These are phyloP conservation scores for Smittia sp. DNA, from an alignment of 2,888 invertebrate genomes.

Conservation along the genomic window DNA sequence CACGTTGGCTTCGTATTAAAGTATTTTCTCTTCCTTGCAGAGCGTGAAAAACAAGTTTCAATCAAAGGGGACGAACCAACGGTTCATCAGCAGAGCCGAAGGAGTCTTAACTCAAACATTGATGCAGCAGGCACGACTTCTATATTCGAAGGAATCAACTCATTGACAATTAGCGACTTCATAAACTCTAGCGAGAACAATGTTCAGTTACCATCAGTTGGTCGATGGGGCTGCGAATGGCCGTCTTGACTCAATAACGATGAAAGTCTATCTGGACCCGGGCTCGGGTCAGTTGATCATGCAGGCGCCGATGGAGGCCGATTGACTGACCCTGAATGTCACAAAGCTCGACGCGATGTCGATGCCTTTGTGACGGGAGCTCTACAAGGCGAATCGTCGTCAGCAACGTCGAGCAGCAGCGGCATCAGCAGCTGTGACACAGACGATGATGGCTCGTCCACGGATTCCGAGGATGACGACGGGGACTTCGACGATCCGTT, in stretches of 20 bases:
- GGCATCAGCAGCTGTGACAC: constrained; percentile 1
- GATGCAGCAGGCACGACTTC: constrained; percentile 50
- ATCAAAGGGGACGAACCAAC: constrained; percentile 63
- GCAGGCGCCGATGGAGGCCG: constrained; percentile 40
- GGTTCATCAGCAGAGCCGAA: constrained; percentile 59
- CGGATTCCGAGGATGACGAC: constrained; percentile 16
- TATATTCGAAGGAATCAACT: constrained; percentile 58
- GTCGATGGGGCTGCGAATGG: constrained; percentile 92
- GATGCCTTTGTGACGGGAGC: constrained; percentile 29
- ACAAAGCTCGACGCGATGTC: constrained; percentile 46
- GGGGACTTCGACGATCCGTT: not conserved
- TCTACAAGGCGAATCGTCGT: constrained; percentile 43
- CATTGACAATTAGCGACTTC: constrained; percentile 42
- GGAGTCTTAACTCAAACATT: constrained; percentile 55
- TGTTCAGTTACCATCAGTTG: constrained; percentile 72
- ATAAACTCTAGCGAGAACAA: constrained; percentile 48
- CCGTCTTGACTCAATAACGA: constrained; percentile 92
- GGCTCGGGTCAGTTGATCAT: constrained; percentile 43
- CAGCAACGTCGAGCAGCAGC: constrained; percentile 44
- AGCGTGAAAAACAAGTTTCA: constrained; percentile 71
- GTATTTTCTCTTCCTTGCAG: constrained; percentile 53
- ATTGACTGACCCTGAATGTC: constrained; percentile 51
- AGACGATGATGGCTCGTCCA: constrained; percentile 20
- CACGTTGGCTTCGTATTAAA: not conserved
- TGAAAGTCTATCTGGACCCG: constrained; percentile 51